Base-by-base conservation (phyloP, 2,888 invertebrate species). In the Acleris emargana region DNA sequence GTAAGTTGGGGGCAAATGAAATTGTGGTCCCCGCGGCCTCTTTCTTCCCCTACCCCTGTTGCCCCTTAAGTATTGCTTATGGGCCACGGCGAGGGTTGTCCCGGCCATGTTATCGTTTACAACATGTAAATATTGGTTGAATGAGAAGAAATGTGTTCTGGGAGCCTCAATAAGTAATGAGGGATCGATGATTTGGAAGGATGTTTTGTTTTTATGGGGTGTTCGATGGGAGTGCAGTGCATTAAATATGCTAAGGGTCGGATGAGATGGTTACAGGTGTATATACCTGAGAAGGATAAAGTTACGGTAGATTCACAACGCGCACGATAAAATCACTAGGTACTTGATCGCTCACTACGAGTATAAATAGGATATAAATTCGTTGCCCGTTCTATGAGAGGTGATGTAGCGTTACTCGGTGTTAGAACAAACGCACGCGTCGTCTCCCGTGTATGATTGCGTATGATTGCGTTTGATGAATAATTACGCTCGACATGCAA, bases 81-180 rank as follows among this genome's bases (percentile, higher is more conserved):
- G 76, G 82, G 70, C 76, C 76, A 75, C 77, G 74, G 75, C 72
- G 74, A 69, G 38, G 38, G 38, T 38, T 75, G 76, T 75, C 72
- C 70, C 62, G 57, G 63, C 73, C 72, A 75, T 79, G 74, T 83
- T 83, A 83, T 81, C 82, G 82, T 77, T 83, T 82, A 86, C 84
- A 83, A 82, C 80, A 77, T 86, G 87, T 87, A 87, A 88, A 86
- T 86, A 87, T 86, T 84, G 79, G 76, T 79, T 75, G 73, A 73
- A 73, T 64, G 73, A 69, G 75, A 70, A 71, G 68, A 70, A 72
- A 73, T 68, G 69, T 28, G 43, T 43, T 45, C 43, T 25, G 43
- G 59, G 32, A 58, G 49, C 28, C 17, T 43, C 49, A 18, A 54
- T 64, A 64, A 58, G 63, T 63, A 59, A 64, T 64, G 45, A 32